These are phyloP conservation scores for Eretmochelys imbricata DNA, from an alignment of 2,113 vertebrate genomes.

Conservation along the genomic window DNA sequence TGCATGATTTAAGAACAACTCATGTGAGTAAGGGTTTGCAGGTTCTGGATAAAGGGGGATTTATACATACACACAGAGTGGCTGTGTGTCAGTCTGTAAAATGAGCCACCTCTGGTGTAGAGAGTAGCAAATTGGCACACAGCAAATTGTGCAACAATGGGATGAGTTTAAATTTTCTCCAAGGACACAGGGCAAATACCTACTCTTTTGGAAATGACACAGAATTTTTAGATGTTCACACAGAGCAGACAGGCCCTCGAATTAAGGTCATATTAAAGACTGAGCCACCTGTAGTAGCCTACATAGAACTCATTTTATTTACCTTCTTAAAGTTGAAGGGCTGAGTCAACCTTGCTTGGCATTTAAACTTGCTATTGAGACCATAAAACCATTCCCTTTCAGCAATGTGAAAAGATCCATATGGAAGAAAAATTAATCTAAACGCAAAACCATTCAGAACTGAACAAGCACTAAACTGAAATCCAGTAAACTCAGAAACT, in stretches of 20 bases:
- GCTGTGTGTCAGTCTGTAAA: neutral
- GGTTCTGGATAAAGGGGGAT: neutral
- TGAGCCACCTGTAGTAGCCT: neutral
- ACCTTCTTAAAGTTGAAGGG: neutral
- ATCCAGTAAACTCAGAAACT: neutral
- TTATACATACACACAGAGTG: accelerated
- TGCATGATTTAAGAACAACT: neutral
- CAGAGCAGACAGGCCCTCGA: accelerated
- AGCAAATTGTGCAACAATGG: neutral
- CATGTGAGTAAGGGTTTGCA: slow-evolving; percentile 15
- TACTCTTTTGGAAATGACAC: accelerated
- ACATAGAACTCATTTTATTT: neutral
- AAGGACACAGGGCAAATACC: accelerated
- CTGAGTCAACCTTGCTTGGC: neutral
- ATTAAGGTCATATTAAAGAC: accelerated
- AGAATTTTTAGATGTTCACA: neutral
- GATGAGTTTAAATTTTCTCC: neutral
- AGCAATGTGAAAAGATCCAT: neutral
- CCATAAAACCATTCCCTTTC: neutral
- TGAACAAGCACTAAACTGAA: neutral
- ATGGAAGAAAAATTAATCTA: neutral
- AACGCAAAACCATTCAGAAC: neutral
- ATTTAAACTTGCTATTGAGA: neutral
- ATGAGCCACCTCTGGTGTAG: accelerated
- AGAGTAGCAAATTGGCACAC: neutral